These are phyloP conservation scores for Callyntrura guangdongensis DNA, from an alignment of 2,888 invertebrate species.

Conservation along the genomic window DNA sequence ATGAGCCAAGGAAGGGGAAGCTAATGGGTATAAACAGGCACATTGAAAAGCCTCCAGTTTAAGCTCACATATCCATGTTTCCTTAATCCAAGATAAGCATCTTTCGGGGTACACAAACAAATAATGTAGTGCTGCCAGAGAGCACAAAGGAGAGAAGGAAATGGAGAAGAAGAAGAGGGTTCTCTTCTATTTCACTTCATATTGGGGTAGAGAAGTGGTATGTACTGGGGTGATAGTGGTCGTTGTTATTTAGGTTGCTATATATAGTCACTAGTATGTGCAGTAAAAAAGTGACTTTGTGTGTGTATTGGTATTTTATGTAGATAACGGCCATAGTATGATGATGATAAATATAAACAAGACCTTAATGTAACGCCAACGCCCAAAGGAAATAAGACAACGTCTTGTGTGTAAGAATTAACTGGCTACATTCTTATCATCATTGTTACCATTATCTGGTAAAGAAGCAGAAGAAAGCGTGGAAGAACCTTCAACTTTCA, in stretches of 20 bases:
- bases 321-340: constrained; percentile 51
- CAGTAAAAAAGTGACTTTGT: constrained; percentile 34
- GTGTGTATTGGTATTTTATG: constrained; percentile 68
- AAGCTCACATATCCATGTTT: constrained; percentile 53
- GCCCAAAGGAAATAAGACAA: constrained; percentile 74
- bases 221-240: not conserved
- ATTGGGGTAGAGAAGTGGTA: not conserved
- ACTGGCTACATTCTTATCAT: constrained; percentile 37
- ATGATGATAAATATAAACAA: constrained; percentile 71
- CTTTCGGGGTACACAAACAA: constrained; percentile 25
- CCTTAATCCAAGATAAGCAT: constrained; percentile 72
- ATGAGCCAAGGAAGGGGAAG: constrained; percentile 70
- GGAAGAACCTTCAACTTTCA: no score
- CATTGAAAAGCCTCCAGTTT: constrained; percentile 51
- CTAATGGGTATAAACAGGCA: constrained; percentile 76
- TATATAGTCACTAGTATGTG: not conserved
- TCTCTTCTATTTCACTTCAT: no score
- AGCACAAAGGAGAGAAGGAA: not conserved
- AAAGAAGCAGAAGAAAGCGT: not conserved
- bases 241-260: no score
- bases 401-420: constrained; percentile 42
- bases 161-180: not conserved
- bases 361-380: constrained; percentile 65
- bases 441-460: constrained; percentile 28
- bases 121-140: not conserved